A percentile compares a stretch with the other conserved stretches of the same genome.
These are phyloP conservation scores for Polymixis lichenea DNA, from an alignment of 2,888 invertebrate genomes.

Conservation along the genomic window DNA sequence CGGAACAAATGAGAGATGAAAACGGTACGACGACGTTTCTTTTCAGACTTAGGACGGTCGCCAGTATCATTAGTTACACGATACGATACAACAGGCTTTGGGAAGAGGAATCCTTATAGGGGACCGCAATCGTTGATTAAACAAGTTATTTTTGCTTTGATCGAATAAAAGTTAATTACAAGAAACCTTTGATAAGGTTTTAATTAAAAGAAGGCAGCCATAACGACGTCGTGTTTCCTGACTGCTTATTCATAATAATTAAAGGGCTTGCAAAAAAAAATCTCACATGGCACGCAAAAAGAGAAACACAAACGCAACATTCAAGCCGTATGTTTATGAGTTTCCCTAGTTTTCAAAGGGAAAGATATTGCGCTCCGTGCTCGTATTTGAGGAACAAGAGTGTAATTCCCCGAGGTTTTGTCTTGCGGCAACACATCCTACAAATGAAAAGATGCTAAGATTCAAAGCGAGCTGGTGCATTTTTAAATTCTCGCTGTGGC, in stretches of 20 bases:
- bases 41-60: slow-evolving; percentile 69
- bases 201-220: slow-evolving; percentile 47
- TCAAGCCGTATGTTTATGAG: slow-evolving; percentile 85
- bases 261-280: slow-evolving; percentile 46
- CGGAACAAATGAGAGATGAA: slow-evolving; percentile 82
- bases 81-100: slow-evolving; percentile 63
- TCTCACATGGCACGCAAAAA: slow-evolving; percentile 71
- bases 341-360: slow-evolving; percentile 86
- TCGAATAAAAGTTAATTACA: slow-evolving; percentile 38
- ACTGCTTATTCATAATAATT: slow-evolving; percentile 60
- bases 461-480: slow-evolving; percentile 84
- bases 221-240: slow-evolving; percentile 24
- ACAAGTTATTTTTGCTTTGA: slow-evolving; percentile 39
- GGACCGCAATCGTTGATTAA: slow-evolving; percentile 52
- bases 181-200: slow-evolving; percentile 46
- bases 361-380: slow-evolving; percentile 83
- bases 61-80: slow-evolving; percentile 77
- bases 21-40: slow-evolving; percentile 75
- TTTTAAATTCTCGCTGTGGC: slow-evolving; percentile 81
- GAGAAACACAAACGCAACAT: slow-evolving; percentile 79
- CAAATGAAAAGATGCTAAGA: slow-evolving; percentile 86
- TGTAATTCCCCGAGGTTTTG: slow-evolving; percentile 88
- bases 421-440: slow-evolving; percentile 84
- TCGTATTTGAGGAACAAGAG: slow-evolving; percentile 87
- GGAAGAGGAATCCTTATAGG: slow-evolving; percentile 41